phyloP scores from a whole-genome alignment of 2,888 invertebrate genomes.

The Euzophera pinguis region DNA sequence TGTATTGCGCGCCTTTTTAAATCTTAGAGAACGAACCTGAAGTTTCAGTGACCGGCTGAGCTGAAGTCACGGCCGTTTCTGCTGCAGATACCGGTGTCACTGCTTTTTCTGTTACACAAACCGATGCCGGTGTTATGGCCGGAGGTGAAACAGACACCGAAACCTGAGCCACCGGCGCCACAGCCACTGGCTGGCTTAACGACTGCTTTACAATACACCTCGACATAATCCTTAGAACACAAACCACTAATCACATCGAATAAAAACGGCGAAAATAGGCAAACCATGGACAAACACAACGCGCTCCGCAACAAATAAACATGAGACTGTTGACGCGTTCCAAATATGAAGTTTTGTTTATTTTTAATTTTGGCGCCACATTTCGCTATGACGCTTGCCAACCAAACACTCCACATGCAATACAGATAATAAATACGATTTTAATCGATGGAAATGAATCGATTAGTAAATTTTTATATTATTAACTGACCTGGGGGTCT shows the following conservation, averaged over 20 bases:
- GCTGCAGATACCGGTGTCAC: not conserved
- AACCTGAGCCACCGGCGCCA: conserved; percentile 28
- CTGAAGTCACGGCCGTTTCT: conserved; percentile 28
- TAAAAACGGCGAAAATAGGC: conserved; percentile 44
- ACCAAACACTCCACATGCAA: conserved; percentile 39
- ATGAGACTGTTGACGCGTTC: conserved; percentile 72
- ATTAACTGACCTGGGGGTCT: conserved; percentile 88
- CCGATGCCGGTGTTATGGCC: conserved; percentile 36
- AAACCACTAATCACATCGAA: conserved; percentile 27
- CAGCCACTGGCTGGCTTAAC: conserved; percentile 51
- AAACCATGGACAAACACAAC: conserved; percentile 53
- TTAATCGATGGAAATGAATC: conserved; percentile 15
- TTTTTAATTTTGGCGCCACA: conserved; percentile 77
- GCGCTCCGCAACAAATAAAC: conserved; percentile 53
- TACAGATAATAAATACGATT: conserved; percentile 22
- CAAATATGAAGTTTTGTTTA: conserved; percentile 75
- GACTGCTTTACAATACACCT: conserved; percentile 74
- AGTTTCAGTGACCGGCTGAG: conserved; percentile 39
- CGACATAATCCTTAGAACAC: conserved; percentile 47
- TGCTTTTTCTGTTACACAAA: conserved; percentile 13
- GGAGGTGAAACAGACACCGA: conserved; percentile 37
- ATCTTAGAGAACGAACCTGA: conserved; percentile 41
- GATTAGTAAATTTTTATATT: conserved; percentile 16
- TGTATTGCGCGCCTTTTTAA: not conserved
- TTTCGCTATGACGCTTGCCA: conserved; percentile 53